These are phyloP conservation scores for Guaruba guarouba DNA, from an alignment of 2,113 vertebrate species.

Conservation along the genomic window DNA sequence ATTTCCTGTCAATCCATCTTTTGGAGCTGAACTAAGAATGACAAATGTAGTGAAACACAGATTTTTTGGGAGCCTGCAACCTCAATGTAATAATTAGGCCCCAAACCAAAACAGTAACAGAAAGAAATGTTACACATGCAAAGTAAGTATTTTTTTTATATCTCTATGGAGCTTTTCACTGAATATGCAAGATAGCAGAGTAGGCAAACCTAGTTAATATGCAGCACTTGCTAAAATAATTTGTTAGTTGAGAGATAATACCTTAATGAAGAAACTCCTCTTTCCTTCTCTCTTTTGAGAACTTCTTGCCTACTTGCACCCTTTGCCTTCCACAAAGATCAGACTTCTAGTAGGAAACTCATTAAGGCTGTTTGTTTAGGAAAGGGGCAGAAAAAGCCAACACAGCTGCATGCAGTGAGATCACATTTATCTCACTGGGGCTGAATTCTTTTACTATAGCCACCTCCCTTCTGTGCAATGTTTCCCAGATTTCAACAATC, in stretches of 20 bases:
- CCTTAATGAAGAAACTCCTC: background rate
- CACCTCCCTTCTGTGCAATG: constrained; percentile 49
- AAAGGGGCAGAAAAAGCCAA: constrained; percentile 36
- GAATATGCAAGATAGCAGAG: background rate
- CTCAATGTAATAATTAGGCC: background rate
- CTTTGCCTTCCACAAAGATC: background rate
- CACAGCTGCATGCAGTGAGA: constrained; percentile 50
- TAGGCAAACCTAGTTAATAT: background rate
- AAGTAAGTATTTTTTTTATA: background rate
- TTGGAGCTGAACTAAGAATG: background rate
- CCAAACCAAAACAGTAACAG: background rate
- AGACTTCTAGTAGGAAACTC: background rate
- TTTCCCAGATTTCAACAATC: constrained; percentile 7
- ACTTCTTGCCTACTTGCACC: background rate
- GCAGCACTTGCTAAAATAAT: background rate
- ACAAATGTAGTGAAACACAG: background rate
- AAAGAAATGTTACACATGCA: background rate
- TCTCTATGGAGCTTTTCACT: background rate
- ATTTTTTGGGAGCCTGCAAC: background rate
- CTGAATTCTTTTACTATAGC: constrained; percentile 8
- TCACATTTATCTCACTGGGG: constrained; percentile 54
- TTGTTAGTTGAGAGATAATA: background rate
- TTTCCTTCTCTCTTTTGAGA: background rate
- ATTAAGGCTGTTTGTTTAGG: background rate
- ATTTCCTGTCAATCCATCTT: background rate